Base-by-base conservation (phyloP, 2,888 invertebrate genomes). In the Rhagonycha fulva region DNA sequence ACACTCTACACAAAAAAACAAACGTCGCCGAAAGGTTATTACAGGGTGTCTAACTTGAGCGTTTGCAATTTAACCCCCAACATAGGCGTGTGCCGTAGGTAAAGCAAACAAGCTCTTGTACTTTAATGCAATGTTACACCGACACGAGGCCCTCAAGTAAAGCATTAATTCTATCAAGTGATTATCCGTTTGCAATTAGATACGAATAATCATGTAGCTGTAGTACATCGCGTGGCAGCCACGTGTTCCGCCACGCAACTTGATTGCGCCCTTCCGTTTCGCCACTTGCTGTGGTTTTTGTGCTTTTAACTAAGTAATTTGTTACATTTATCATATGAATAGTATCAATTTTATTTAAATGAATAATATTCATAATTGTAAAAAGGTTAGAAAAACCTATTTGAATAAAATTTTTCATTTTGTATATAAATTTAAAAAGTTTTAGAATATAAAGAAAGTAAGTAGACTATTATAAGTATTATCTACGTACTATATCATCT, bases 101-200 rank as follows among this genome's bases (percentile, higher is more conserved):
- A 75, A 26, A 74, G 66, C 78, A 78, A 80, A 80, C 74, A 78
- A 72, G 73, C 74, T 74, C 68, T 77, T 74, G 70, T 72, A 75
- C 78, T 74, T 76, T 79, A 80, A 80, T 76, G 76, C 80, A 78
- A 80, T 78, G 71, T 71, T 79, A 81, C 72, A 71, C 75, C 76
- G 79, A 71, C 86, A 85, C 85, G 86, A 84, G 85, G 81, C 84
- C 81, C 82, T 84, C 84, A 83, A 86, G 85, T 85, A 83, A 83
- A 82, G 84, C 87, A 86, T 86, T 86, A 86, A 86, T 86, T 86
- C 85, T 84, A 87, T 86, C 86, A 86, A 84, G 83, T 85, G 86
- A 86, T 87, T 85, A 85, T 84, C 83, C 82, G 81, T 81, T 84
- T 84, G 83, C 85, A 86, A 87, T 87, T 86, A 86, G 85, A 85